phyloP scores from a whole-genome alignment of 1,140 invertebrate genomes.

The Eupristina koningsbergeri region DNA sequence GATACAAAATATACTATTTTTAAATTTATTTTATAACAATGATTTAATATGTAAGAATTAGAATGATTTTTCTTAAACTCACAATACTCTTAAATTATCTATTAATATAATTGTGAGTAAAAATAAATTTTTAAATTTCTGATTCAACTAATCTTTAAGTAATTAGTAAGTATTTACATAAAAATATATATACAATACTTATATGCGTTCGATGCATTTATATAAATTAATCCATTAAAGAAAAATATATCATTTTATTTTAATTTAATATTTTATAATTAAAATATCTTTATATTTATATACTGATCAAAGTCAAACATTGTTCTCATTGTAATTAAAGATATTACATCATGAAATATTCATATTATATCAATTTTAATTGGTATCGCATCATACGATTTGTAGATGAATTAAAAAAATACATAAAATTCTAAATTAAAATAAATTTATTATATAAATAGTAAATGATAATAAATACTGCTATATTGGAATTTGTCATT shows the following conservation, averaged over 20 bases:
- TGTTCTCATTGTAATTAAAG: conserved; percentile 63
- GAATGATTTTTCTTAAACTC: not conserved
- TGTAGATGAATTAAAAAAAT: not conserved
- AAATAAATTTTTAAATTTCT: too few species aligned
- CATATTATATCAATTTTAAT: conserved; percentile 7
- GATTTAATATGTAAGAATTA: not conserved
- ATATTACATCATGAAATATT: conserved; percentile 68
- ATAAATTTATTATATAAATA: not conserved
- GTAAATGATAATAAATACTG: not conserved
- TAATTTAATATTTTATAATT: not conserved
- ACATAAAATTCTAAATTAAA: not conserved
- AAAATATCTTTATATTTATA: conserved; percentile 13
- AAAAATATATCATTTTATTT: not conserved
- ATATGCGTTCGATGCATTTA: not conserved
- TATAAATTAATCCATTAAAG: not conserved
- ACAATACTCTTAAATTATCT: not conserved
- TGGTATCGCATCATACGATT: not conserved
- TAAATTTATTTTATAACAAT: not conserved
- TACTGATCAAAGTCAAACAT: conserved; percentile 65
- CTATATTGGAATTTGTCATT: not conserved
- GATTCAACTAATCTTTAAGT: too few species aligned
- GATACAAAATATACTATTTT: conserved; percentile 47
- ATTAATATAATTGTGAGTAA: not conserved
- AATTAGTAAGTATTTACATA: too few species aligned
- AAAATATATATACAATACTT: too few species aligned